Evolutionary conservation across 2,888 invertebrate genomes (phyloP).

Genomic region (Lycophotia porphyrea): DNA sequence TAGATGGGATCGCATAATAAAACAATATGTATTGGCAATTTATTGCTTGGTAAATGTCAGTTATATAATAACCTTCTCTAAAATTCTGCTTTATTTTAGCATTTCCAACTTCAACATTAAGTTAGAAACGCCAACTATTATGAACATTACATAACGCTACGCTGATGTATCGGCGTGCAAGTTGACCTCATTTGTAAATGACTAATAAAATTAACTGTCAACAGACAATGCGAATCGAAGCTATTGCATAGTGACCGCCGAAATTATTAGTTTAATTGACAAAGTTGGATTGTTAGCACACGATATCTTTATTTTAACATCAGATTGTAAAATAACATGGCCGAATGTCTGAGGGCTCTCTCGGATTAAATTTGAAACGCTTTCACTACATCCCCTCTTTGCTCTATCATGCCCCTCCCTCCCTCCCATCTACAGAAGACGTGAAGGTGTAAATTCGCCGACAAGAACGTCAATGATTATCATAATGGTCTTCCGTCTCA

Average conservation of each 20-base stretch:
- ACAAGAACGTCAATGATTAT: constrained; percentile 57
- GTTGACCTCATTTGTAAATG: constrained; percentile 73
- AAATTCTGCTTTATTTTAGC: constrained; percentile 12
- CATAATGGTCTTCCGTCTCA: constrained; percentile 29
- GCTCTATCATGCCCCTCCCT: constrained; percentile 62
- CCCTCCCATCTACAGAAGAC: constrained; percentile 62
- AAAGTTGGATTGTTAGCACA: constrained; percentile 62
- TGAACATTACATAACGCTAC: constrained; percentile 66
- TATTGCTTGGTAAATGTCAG: neutral
- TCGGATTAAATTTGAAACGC: constrained; percentile 84
- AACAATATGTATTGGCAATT: neutral
- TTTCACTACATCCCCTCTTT: constrained; percentile 78
- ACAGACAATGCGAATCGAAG: constrained; percentile 63
- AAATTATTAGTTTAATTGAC: constrained; percentile 65
- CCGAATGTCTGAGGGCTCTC: constrained; percentile 78
- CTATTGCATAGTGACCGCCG: constrained; percentile 60
- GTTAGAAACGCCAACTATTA: constrained; percentile 43
- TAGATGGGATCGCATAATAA: neutral
- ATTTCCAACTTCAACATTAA: constrained; percentile 32
- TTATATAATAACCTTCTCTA: constrained; percentile 12
- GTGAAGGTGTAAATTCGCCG: constrained; percentile 74
- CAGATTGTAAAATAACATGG: constrained; percentile 68
- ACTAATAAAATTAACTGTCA: constrained; percentile 67
- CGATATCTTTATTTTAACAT: constrained; percentile 29
- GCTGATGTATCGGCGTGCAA: constrained; percentile 67